Evolutionary conservation across 1,140 invertebrate genomes (phyloP).

Genomic region (Drosophila ercepeae): DNA sequence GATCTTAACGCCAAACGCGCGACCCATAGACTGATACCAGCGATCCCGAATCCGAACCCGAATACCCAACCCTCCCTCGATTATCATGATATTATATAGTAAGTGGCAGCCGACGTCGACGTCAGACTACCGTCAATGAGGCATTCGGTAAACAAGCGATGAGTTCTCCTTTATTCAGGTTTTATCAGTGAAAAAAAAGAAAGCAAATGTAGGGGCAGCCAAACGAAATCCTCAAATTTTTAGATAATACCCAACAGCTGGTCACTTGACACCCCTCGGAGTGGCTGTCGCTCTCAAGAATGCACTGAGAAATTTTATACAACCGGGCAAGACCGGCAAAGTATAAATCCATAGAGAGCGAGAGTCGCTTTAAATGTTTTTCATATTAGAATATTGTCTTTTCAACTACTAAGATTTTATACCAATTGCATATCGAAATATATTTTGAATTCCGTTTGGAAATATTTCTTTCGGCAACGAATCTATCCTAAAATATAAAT

Average conservation of each 20-base stretch:
- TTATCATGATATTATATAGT: conserved; percentile 18
- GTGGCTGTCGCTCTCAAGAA: conserved; percentile 5
- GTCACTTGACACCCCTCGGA: conserved; percentile 1
- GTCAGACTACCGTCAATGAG: conserved; percentile 28
- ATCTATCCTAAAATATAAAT: conserved; percentile 54
- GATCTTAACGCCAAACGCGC: conserved; percentile 54
- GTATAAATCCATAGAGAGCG: background rate
- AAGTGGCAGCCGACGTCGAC: background rate
- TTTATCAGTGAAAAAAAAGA: conserved; percentile 19
- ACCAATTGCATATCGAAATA: background rate
- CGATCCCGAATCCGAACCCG: conserved; percentile 45
- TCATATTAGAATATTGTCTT: too few relatives aligned
- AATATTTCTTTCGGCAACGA: conserved; percentile 3
- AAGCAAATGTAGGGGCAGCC: conserved; percentile 1
- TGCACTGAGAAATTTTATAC: background rate
- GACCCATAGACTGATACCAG: conserved; percentile 63
- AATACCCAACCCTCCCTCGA: conserved; percentile 40
- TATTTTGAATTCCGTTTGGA: background rate
- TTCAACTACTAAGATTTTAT: too few relatives aligned
- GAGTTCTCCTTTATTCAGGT: conserved; percentile 11
- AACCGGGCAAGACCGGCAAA: conserved; percentile 1
- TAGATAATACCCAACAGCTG: conserved; percentile 13
- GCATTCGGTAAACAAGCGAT: conserved; percentile 8
- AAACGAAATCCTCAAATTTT: conserved; percentile 13
- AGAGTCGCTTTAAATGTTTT: conserved; percentile 7